Conservation (phyloP, 2,113 vertebrate species). For the Galbula dea region DNA sequence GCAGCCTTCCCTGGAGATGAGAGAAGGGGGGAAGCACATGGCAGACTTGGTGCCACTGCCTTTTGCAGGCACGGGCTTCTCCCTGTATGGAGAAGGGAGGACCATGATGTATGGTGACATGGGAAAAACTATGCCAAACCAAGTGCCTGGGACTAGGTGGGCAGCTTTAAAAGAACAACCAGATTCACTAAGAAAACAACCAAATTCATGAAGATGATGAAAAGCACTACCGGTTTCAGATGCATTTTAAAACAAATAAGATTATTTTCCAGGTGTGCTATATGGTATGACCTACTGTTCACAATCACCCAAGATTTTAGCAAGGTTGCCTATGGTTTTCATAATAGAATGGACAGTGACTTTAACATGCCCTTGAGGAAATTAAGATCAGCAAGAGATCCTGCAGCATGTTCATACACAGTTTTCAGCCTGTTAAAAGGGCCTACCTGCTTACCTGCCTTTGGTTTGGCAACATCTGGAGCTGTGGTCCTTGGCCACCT, state of each 20-base stretch:
- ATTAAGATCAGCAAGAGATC: background rate
- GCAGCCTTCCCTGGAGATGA: rapidly evolving
- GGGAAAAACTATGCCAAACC: background rate
- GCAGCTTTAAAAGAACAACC: background rate
- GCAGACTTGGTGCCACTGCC: background rate
- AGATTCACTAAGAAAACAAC: background rate
- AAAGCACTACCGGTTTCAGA: background rate
- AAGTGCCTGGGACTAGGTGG: background rate
- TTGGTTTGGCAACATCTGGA: background rate
- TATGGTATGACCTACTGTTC: background rate
- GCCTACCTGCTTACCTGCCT: background rate
- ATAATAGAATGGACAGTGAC: background rate
- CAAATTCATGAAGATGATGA: background rate
- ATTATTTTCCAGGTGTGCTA: background rate
- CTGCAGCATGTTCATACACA: background rate
- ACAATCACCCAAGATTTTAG: background rate
- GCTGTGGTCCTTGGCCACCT: background rate
- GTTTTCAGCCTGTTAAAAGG: background rate
- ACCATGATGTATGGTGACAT: background rate
- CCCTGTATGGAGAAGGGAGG: background rate
- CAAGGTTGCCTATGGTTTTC: background rate
- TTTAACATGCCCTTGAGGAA: conserved; percentile 19
- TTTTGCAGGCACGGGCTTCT: background rate
- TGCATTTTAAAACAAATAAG: background rate
- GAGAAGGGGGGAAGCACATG: background rate